These are phyloP conservation scores for Chiloscyllium punctatum DNA, from an alignment of 2,797 vertebrate genomes.

Conservation along the genomic window DNA sequence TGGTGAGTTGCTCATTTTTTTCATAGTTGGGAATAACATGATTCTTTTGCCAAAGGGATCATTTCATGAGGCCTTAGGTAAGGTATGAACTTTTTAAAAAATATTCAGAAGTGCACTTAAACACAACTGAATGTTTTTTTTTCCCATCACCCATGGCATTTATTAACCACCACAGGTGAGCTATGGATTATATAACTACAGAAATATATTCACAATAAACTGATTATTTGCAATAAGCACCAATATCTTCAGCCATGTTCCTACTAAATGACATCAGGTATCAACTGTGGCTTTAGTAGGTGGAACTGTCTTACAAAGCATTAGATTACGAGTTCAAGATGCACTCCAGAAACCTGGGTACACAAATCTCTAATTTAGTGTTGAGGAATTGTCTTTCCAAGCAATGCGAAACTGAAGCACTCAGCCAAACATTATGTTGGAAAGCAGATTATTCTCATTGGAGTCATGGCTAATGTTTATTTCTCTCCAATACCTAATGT, in stretches of 20 bases:
- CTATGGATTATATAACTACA: background rate
- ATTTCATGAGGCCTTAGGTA: background rate
- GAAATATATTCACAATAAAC: background rate
- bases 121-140: no score
- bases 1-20: background rate
- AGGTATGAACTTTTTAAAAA: no score
- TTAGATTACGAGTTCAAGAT: background rate
- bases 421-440: background rate
- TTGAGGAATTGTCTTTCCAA: background rate
- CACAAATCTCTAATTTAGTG: background rate
- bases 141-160: no score
- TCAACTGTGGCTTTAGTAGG: background rate
- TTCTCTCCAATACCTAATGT: background rate
- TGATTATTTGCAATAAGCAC: background rate
- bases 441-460: background rate
- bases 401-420: background rate
- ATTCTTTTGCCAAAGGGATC: background rate
- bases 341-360: background rate
- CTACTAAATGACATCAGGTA: background rate
- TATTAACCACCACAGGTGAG: background rate
- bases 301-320: background rate
- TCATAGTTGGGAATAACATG: background rate
- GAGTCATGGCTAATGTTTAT: background rate
- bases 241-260: background rate
- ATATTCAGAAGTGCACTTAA: no score